Evolutionary conservation across 2,113 vertebrate species (phyloP).

Genomic region (Notechis scutatus): DNA sequence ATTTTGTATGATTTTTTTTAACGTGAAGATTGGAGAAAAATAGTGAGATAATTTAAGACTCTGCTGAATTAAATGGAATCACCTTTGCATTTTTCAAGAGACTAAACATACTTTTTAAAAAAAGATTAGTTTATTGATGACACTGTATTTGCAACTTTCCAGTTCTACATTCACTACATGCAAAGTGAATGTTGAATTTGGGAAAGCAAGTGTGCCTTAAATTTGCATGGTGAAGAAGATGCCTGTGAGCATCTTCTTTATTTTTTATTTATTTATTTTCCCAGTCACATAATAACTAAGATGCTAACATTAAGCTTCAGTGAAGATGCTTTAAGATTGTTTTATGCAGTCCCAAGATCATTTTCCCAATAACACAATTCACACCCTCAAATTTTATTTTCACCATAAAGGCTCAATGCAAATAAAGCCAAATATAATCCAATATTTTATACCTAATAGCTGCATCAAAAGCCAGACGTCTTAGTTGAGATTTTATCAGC

Average conservation of each 20-base stretch:
- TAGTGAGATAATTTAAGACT: background rate
- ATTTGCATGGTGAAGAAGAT: background rate
- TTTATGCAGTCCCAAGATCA: background rate
- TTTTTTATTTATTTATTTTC: background rate
- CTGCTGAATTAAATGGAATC: background rate
- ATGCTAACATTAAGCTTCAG: background rate
- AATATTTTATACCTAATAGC: background rate
- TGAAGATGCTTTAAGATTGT: background rate
- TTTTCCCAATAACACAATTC: background rate
- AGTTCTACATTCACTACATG: background rate
- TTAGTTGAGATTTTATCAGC: background rate
- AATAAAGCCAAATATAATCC: background rate
- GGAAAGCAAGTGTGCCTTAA: background rate
- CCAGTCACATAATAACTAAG: background rate
- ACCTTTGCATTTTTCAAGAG: background rate
- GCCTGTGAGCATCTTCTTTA: background rate
- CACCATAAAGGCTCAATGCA: background rate
- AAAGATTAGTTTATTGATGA: background rate
- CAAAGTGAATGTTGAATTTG: background rate
- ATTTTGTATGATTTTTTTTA: background rate
- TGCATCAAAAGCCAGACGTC: background rate
- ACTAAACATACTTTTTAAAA: background rate
- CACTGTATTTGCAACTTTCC: background rate
- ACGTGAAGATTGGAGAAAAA: background rate
- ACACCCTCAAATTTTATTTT: background rate